Evolutionary conservation across 2,797 vertebrate genomes (phyloP), one percentile per base, ranked within the genome.

Genomic region (Rhinichthys osculus): DNA sequence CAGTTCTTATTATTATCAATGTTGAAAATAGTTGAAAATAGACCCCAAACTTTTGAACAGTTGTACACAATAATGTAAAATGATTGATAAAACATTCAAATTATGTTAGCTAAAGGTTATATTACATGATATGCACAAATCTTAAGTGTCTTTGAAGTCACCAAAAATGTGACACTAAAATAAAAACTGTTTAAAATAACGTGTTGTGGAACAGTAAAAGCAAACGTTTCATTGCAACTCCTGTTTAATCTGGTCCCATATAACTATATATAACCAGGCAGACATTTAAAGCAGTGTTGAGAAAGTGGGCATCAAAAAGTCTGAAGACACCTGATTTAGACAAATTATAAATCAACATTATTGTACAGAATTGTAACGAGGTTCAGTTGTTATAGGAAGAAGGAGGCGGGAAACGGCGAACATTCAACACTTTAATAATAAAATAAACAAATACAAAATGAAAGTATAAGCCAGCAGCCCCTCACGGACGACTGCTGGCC

Each of bases 241-340:
- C 21, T 59, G 3, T 78, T 77, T 2, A 38, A 17, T 59, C 7
- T 77, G 52, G 19, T 59, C 7, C 40, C 5, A 78, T 78, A 35
- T n/a, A 40, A 57, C 21, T 54, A 27, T 73, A 47, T 30, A 4
- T 35, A 23, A 67, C 35, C 73, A 35, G 2, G 27, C 17, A 33
- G 30, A 76, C 4, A 8, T 77, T n/a, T 57, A 7, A n/a, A 62
- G 13, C 23, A 23, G 13, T 78, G 76, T 17, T 42, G 14, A 11
- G 17, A 50, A 35, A 77, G 30, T 59, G 23, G 33, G 74, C 7
- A 59, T 78, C 35, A 78, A 59, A 71, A 78, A 59, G 52, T 40
- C 27, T 78, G 35, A 59, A 78, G 57, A 78, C 76, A 40, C 35
- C 76, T 59, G 21, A 78, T 78, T 59, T 78, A 59, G 52, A 17